Evolutionary conservation across 2,113 vertebrate genomes (phyloP).

Genomic region (Ploceus nigricollis): DNA sequence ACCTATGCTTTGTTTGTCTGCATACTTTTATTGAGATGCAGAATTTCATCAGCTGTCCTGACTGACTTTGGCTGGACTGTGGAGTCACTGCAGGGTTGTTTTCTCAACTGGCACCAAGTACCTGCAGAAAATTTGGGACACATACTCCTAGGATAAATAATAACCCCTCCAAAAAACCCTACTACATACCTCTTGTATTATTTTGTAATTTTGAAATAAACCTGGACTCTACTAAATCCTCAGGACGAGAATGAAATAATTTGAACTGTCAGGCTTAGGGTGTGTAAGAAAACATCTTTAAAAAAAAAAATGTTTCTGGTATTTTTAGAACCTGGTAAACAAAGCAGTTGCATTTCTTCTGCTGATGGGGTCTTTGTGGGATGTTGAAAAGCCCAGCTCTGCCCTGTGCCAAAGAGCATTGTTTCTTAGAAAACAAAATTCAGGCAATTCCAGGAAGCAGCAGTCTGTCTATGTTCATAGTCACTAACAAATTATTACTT

Average conservation of each 20-base stretch:
- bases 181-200: neutral
- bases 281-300: neutral
- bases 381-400: neutral
- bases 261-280: neutral
- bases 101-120: neutral
- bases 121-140: neutral
- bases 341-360: neutral
- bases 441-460: neutral
- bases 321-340: neutral
- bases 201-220: neutral
- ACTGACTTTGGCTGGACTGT: neutral
- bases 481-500: neutral
- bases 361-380: neutral
- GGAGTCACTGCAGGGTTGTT: neutral
- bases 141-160: neutral
- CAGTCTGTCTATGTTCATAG: neutral
- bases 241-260: neutral
- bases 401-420: neutral
- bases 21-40: neutral
- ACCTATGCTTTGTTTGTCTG: neutral
- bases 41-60: neutral
- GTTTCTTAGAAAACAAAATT: neutral
- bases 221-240: neutral
- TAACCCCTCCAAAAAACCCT: fast-evolving
- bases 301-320: neutral